Base-by-base conservation (phyloP, 1,140 invertebrate genomes). In the Lepidurus apus region DNA sequence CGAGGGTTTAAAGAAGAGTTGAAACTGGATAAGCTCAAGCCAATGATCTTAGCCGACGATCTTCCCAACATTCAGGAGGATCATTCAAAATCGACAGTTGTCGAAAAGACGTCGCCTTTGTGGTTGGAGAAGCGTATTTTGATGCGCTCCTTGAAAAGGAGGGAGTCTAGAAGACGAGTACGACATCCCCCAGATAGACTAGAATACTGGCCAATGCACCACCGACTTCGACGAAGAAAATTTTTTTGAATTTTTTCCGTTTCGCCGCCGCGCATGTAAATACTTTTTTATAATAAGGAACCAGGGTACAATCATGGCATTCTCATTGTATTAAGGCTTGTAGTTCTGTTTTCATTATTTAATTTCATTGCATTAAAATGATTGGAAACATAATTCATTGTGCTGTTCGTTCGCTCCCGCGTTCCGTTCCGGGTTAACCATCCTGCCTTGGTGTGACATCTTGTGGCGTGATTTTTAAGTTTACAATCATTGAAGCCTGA, bases 251-350 rank as follows among this genome's bases (percentile, higher is more conserved):
- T 13, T 65, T 11, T 65, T 9, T 34, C 4, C 34, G 8, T 9
- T 9, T 65, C 13, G 6, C 7, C 13, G 17, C 0, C 5, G 53
- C 17, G 53, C 53, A n/a, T 65, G 53, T 65, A 65, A n/a, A 65
- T 65, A 65, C 8, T 65, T 65, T 65, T 65, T 21, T 65, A 65
- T 65, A 65, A 21, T n/a, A 65, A 65, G 53, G 53, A 65, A 65
- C 21, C 53, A 65, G 53, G 53, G 53, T 65, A 65, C 53, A 65
- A 21, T 65, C 53, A 65, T 8, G 53, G 53, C 53, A 65, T 65
- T 65, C 53, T 0, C 53, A 65, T 65, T 65, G 21, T 13, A 21
- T 65, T 65, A 21, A 7, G 17, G 53, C n/a, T 65, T 65, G 53
- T 65, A 65, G 1, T 9, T 65, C 21, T 21, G 21, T 65, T 65